A percentile compares a stretch with the other conserved stretches of the same genome.
These are phyloP conservation scores for Pagrus major DNA, from an alignment of 2,113 vertebrate species.

Conservation along the genomic window DNA sequence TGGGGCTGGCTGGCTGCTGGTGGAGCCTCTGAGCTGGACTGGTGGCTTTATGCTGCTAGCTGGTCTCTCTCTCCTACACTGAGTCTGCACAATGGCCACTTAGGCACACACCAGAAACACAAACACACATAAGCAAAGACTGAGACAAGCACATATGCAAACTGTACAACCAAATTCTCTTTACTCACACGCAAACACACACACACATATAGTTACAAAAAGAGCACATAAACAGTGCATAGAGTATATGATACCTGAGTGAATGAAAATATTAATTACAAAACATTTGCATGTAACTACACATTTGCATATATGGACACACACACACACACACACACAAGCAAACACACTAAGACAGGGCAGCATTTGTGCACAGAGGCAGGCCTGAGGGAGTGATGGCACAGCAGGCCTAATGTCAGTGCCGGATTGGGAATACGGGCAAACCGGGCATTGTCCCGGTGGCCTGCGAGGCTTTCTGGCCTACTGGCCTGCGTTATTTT, in stretches of 20 bases:
- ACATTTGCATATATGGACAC: background rate
- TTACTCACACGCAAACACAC: background rate
- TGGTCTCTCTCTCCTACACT: constrained; percentile 88
- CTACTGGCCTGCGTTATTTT: too few species aligned
- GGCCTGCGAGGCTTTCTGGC: too few species aligned
- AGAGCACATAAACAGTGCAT: background rate
- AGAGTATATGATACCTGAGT: background rate
- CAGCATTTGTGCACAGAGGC: constrained; percentile 21
- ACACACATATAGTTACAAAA: background rate
- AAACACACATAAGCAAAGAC: constrained; percentile 11
- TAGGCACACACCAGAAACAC: constrained; percentile 60
- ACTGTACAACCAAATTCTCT: background rate
- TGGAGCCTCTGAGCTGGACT: constrained; percentile 83
- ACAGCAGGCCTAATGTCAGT: constrained; percentile 13
- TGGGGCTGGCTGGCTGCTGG: constrained; percentile 78
- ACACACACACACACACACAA: background rate
- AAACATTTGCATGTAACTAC: constrained; percentile 28
- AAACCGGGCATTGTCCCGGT: too few species aligned
- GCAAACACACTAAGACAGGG: background rate
- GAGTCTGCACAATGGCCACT: constrained; percentile 91
- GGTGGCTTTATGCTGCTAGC: constrained; percentile 91
- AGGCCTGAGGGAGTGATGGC: constrained; percentile 30
- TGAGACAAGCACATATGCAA: background rate
- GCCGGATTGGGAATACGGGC: too few species aligned
- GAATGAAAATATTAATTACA: constrained; percentile 2